These are phyloP conservation scores for Drosophila paucipuncta DNA, from an alignment of 2,888 invertebrate genomes.

Conservation along the genomic window DNA sequence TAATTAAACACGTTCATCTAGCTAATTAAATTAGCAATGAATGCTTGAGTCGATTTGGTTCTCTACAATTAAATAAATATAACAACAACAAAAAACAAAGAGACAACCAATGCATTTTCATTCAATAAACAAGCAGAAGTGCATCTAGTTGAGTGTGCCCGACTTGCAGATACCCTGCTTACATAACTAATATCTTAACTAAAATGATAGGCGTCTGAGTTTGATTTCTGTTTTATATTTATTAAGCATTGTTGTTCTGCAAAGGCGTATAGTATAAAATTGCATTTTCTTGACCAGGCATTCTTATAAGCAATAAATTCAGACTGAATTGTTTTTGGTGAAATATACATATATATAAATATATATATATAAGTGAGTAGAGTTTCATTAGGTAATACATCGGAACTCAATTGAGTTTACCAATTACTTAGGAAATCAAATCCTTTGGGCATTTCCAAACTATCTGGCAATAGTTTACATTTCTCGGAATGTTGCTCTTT, in stretches of 20 bases:
- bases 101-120: not conserved
- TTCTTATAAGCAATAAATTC: constrained; percentile 26
- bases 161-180: not conserved
- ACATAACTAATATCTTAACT: not conserved
- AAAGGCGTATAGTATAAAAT: constrained; percentile 1
- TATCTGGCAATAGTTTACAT: constrained; percentile 43
- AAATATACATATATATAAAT: constrained; percentile 15
- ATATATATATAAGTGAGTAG: constrained; percentile 9
- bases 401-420: constrained; percentile 32
- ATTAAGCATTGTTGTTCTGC: constrained; percentile 11
- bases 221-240: constrained; percentile 2
- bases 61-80: not conserved
- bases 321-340: constrained; percentile 26
- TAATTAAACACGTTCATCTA: constrained; percentile 41
- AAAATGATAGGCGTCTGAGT: not conserved
- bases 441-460: constrained; percentile 65
- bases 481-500: constrained; percentile 56
- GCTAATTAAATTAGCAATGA: constrained; percentile 60
- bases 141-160: not conserved
- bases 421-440: constrained; percentile 64
- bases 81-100: not conserved
- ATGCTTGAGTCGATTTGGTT: constrained; percentile 20
- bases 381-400: not conserved
- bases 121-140: constrained; percentile 18
- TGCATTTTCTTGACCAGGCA: constrained; percentile 7